Conservation (phyloP, 23 tunicate genomes). For the Halocynthia roretzi region DNA sequence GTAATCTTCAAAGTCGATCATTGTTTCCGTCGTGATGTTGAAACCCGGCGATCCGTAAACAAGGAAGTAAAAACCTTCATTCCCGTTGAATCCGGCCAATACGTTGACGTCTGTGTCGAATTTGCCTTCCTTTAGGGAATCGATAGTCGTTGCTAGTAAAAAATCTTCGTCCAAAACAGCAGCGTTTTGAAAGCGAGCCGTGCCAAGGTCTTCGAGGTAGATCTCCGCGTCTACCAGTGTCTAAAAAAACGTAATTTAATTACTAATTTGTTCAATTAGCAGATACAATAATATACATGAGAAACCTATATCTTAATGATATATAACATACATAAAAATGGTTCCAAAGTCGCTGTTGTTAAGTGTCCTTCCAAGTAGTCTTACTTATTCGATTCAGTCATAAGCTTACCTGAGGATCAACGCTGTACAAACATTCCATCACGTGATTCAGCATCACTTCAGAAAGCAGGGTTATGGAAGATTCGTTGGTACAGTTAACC, state of each 20-base stretch:
- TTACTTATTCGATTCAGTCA: too few species aligned
- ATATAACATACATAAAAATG: too few species aligned
- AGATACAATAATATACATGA: too few species aligned
- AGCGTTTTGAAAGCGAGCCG: slow-evolving; percentile 59
- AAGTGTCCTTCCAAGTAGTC: too few species aligned
- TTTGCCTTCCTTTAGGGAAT: neutral
- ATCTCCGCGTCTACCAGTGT: slow-evolving; percentile 45
- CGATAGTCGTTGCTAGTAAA: slow-evolving; percentile 13
- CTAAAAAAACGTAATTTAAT: neutral
- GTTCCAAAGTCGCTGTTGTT: too few species aligned
- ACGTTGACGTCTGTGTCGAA: slow-evolving; percentile 40
- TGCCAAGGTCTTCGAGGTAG: slow-evolving; percentile 39
- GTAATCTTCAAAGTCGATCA: slow-evolving; percentile 25
- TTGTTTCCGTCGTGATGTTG: slow-evolving; percentile 16
- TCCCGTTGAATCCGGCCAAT: slow-evolving; percentile 65
- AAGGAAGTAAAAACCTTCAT: slow-evolving; percentile 82
- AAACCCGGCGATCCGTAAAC: slow-evolving; percentile 47
- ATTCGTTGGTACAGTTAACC: neutral
- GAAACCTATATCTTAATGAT: too few species aligned
- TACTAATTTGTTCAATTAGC: neutral
- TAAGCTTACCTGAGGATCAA: slow-evolving; percentile 10
- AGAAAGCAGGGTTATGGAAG: neutral
- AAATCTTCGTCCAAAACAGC: slow-evolving; percentile 54
- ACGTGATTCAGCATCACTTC: neutral
- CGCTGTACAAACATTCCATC: neutral